Evolutionary conservation across 2,113 vertebrate species (phyloP).

Genomic region (Cyanocitta stelleri): DNA sequence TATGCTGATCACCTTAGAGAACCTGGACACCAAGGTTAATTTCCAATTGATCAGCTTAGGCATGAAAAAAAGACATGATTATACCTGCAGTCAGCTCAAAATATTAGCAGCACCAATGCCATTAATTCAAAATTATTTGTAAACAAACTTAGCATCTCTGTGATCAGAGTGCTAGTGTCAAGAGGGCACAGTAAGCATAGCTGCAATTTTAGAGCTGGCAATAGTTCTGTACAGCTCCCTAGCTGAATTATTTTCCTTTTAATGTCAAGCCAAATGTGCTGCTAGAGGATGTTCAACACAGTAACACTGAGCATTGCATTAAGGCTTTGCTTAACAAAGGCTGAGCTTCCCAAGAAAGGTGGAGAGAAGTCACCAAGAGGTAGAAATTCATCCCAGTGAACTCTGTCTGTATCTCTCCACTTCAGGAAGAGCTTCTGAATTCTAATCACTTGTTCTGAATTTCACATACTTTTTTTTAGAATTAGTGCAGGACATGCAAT

Average conservation of each 20-base stretch:
- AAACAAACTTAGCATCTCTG: background rate
- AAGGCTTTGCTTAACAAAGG: background rate
- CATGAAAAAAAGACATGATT: background rate
- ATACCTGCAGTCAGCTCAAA: background rate
- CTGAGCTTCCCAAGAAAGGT: background rate
- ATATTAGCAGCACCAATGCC: background rate
- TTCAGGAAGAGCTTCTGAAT: background rate
- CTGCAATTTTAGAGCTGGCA: background rate
- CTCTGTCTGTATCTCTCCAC: background rate
- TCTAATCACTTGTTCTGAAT: background rate
- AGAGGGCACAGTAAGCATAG: background rate
- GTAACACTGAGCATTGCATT: background rate
- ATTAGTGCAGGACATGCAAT: background rate
- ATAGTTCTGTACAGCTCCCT: background rate
- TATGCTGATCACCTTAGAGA: background rate
- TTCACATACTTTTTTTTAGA: background rate
- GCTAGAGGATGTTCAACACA: background rate
- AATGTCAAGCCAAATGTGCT: background rate
- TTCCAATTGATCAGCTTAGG: background rate
- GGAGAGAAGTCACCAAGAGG: background rate
- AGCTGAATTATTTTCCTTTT: constrained; percentile 10
- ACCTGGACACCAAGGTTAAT: background rate
- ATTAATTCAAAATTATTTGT: background rate
- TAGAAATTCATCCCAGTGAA: background rate
- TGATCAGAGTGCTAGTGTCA: background rate